A percentile compares a stretch with the other conserved stretches of the same genome.
These are phyloP conservation scores for Hydrotaea diabolus DNA, from an alignment of 2,888 invertebrate species.

Conservation along the genomic window DNA sequence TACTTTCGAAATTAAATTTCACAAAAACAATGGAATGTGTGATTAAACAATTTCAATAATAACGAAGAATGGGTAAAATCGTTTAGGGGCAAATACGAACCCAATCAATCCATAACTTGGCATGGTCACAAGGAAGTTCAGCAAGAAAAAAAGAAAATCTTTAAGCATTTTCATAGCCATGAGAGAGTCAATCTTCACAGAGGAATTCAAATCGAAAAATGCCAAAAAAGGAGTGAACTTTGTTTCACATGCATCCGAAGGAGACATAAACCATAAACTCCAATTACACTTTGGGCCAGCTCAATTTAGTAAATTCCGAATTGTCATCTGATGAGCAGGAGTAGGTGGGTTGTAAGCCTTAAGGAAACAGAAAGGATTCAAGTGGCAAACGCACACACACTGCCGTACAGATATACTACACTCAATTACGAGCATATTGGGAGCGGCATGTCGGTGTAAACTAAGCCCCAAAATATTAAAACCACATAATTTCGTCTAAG, in stretches of 20 bases:
- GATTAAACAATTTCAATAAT: constrained; percentile 1
- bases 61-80: background rate
- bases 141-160: background rate
- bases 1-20: background rate
- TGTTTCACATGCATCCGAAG: background rate
- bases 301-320: background rate
- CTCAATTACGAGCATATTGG: constrained; percentile 36
- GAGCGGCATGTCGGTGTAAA: background rate
- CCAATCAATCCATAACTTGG: constrained; percentile 3
- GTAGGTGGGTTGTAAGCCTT: background rate
- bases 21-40: constrained; percentile 7
- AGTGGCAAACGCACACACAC: background rate
- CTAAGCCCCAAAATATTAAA: constrained; percentile 26
- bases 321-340: background rate
- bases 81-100: background rate
- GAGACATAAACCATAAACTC: constrained; percentile 20
- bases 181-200: background rate
- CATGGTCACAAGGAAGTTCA: background rate
- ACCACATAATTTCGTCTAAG: constrained; percentile 17
- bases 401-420: background rate
- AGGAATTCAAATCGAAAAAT: constrained; percentile 20
- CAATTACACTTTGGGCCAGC: background rate
- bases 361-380: constrained; percentile 14
- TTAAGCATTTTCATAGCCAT: background rate
- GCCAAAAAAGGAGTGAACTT: background rate